phyloP scores from a whole-genome alignment of 1,140 invertebrate species.

The Drosophila setifemur region DNA sequence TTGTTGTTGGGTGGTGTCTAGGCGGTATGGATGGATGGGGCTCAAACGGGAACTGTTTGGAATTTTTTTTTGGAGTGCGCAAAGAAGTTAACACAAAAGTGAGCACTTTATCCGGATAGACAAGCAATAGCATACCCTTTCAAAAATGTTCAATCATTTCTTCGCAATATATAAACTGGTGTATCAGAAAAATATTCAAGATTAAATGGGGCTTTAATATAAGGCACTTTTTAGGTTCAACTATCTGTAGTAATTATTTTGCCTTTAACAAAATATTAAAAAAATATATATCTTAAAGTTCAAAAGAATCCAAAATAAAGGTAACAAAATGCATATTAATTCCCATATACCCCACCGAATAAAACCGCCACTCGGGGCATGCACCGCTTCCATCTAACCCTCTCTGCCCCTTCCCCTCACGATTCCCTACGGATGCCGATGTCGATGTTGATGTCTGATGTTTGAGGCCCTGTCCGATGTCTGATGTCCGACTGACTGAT shows the following conservation, averaged over 20 bases:
- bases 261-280: no score
- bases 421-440: slow-evolving; percentile 69
- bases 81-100: slow-evolving; percentile 57
- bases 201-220: no score
- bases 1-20: no score
- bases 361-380: slow-evolving; percentile 19
- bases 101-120: neutral
- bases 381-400: slow-evolving; percentile 4
- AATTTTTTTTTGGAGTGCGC: slow-evolving; percentile 47
- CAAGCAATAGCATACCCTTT: no score
- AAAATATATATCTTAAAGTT: no score
- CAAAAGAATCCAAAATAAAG: no score
- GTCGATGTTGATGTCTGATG: slow-evolving; percentile 18
- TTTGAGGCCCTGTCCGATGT: slow-evolving; percentile 4
- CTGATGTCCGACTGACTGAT: slow-evolving; percentile 43
- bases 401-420: slow-evolving; percentile 19
- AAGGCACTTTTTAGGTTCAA: no score
- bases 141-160: neutral
- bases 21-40: no score
- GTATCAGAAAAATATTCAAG: no score
- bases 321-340: neutral
- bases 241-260: no score
- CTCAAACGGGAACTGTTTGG: slow-evolving; percentile 37
- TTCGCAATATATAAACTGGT: no score
- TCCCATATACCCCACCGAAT: slow-evolving; percentile 9